These are phyloP conservation scores for Gastrophysa polygoni DNA, from an alignment of 2,888 invertebrate genomes.

Conservation along the genomic window DNA sequence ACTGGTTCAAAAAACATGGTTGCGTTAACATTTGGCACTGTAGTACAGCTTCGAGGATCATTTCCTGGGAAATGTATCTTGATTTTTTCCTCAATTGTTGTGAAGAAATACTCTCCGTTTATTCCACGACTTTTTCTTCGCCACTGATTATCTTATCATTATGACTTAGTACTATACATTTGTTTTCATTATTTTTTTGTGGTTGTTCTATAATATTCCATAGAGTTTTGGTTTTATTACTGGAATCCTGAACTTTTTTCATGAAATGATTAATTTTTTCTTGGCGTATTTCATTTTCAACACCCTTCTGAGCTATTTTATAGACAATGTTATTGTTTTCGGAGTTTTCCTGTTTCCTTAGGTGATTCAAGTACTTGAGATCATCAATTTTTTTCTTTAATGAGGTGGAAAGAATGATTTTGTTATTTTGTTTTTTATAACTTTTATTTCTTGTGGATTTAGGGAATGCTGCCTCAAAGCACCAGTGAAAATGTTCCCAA, in stretches of 20 bases:
- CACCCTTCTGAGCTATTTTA: not conserved
- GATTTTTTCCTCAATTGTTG: not conserved
- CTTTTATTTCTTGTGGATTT: not conserved
- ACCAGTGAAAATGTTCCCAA: constrained; percentile 3
- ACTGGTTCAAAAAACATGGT: not conserved
- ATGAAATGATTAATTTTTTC: not conserved
- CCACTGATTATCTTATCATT: not conserved
- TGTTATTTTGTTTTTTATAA: not conserved
- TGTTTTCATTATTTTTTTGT: not conserved
- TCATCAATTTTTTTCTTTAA: not conserved
- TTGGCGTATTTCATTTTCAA: not conserved
- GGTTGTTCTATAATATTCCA: not conserved
- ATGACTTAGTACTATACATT: not conserved
- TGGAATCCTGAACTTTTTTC: not conserved
- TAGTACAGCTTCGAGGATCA: not conserved
- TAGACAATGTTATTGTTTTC: constrained; percentile 4
- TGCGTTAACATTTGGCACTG: not conserved
- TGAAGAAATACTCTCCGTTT: not conserved
- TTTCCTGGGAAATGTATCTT: not conserved
- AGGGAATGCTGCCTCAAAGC: constrained; percentile 10
- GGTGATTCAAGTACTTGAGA: constrained; percentile 3
- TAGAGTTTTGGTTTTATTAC: not conserved
- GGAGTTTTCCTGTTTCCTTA: constrained; percentile 4
- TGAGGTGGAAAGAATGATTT: not conserved
- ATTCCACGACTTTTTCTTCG: not conserved